These are phyloP conservation scores for Eristalis arbustorum DNA, from an alignment of 2,888 invertebrate genomes.

Conservation along the genomic window DNA sequence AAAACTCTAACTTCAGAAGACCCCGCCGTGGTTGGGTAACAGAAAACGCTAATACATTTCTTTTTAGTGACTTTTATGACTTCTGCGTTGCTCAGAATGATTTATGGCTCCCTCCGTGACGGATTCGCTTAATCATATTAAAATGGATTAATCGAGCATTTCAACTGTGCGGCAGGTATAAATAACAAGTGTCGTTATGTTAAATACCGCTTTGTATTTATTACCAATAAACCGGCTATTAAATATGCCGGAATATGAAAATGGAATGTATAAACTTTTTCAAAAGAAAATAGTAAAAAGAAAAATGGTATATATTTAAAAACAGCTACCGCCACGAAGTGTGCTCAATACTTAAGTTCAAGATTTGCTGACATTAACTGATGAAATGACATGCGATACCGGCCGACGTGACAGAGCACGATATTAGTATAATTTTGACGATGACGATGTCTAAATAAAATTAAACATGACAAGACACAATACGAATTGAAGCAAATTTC, in stretches of 20 bases:
- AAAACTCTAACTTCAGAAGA: neutral
- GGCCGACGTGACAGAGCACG: neutral
- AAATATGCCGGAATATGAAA: slow-evolving; percentile 2
- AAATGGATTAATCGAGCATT: slow-evolving; percentile 2
- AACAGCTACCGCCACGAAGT: slow-evolving; percentile 10
- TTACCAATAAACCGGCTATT: slow-evolving; percentile 16
- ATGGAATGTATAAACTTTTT: neutral
- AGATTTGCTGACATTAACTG: slow-evolving; percentile 23
- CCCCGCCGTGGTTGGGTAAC: neutral
- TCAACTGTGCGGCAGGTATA: neutral
- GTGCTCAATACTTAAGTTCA: slow-evolving; percentile 18
- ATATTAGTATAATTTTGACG: slow-evolving; percentile 16
- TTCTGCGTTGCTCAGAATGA: neutral
- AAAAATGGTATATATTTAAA: neutral
- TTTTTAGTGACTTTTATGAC: neutral
- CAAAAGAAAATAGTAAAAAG: neutral
- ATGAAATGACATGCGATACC: neutral
- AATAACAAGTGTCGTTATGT: slow-evolving; percentile 8
- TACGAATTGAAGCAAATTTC: neutral
- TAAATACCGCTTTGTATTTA: slow-evolving; percentile 20
- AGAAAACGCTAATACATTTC: neutral
- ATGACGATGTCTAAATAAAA: slow-evolving; percentile 29
- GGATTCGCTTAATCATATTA: neutral
- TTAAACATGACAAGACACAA: neutral
- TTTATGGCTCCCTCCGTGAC: neutral